A percentile compares a stretch with the other conserved stretches of the same genome.
Evolutionary conservation across 2,113 vertebrate species (phyloP).

Genomic region (Geococcyx californianus): DNA sequence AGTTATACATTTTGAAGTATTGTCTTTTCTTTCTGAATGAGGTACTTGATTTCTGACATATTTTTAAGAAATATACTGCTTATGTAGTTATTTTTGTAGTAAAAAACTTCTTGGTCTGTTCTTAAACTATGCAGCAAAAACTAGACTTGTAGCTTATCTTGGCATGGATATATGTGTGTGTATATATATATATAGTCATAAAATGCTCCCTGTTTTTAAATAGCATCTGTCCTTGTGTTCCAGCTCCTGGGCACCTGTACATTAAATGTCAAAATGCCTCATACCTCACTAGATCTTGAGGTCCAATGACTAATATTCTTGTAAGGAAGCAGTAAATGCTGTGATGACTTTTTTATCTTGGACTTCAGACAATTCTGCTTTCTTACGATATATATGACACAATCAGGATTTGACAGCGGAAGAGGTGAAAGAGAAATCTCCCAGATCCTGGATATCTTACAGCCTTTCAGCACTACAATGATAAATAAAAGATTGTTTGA

Average conservation of each 20-base stretch:
- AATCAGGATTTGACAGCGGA: background rate
- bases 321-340: background rate
- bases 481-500: background rate
- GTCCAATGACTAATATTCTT: background rate
- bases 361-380: background rate
- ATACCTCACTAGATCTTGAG: background rate
- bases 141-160: background rate
- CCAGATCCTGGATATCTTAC: background rate
- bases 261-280: background rate
- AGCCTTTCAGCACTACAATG: background rate
- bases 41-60: background rate
- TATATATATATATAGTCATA: background rate
- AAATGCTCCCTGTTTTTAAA: background rate
- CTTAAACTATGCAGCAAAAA: background rate
- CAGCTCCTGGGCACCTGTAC: background rate
- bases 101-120: background rate
- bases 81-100: background rate
- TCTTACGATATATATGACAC: background rate
- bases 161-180: background rate
- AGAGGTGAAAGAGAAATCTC: background rate
- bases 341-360: background rate
- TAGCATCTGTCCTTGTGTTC: background rate
- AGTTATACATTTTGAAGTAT: background rate
- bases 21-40: background rate
- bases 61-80: background rate